Evolutionary conservation across 2,113 vertebrate genomes (phyloP), one percentile per base, ranked within the genome.

Genomic region (Plestiodon gilberti): DNA sequence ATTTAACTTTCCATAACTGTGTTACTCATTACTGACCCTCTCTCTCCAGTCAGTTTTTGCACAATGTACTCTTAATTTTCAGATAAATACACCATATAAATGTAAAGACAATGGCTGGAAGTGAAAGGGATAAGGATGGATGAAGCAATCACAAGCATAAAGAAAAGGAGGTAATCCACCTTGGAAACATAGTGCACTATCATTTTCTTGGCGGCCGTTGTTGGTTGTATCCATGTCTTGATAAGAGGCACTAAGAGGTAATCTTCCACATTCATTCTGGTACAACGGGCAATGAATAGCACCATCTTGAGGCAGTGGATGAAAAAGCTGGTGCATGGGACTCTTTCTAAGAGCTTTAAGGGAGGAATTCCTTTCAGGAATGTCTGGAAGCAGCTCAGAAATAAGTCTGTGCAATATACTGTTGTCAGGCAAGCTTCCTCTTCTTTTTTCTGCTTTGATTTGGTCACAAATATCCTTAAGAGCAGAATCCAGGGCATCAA

Each of bases 391-490:
- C 95, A 99, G 96, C 90, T 99, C 99, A n/a, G 97, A 97, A 94
- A 99, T 97, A 77, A 99, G 98, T 93, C 98, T 97, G 85, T 98
- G 98, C 89, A 99, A 93, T 88, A 99, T 98, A 86, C 98, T 98
- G 82, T 98, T 98, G 88, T 99, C 98, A 0, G 98, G 98, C 86
- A 98, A 94, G 81, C 97, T 98, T 87, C 97, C 98, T 80, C 97
- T 93, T 64, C 97, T 96, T 94, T 97, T 96, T 81, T 99, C 99
- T 28, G 98, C 96, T 95, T 98, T 98, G 81, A 99, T 98, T 96
- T 99, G 99, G 94, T 99, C 98, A 78, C 98, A 99, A 61, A 99
- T 99, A 90, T 99, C 98, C 93, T 98, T 98, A 82, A 99, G 96
- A 77, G 99, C 99, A 38, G 97, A 97, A 92, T 99, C 99, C 85